Evolutionary conservation across 2,888 invertebrate genomes (phyloP), one percentile per base, ranked within the genome.

Genomic region (Agonopterix heracliana): DNA sequence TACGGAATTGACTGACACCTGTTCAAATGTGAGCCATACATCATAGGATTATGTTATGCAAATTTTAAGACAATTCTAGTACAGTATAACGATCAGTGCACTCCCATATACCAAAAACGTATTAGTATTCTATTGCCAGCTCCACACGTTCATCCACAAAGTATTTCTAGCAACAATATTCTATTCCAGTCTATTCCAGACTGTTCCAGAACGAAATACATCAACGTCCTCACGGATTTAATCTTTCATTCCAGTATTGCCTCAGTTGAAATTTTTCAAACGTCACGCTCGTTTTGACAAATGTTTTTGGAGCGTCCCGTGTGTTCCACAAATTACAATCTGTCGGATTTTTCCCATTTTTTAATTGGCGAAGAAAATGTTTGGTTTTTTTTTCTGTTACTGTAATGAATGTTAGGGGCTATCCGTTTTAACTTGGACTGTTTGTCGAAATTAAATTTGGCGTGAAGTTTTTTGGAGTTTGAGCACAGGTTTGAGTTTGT

Each of bases 211-310:
- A 9, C 9, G 14, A 36, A 3, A 36, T 45, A 43, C 34, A 49
- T 46, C 42, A 13, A 38, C 14, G 44, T 34, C 13, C 8, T 11
- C 41, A 56, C 61, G 61, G 74, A 74, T 83, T 79, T 81, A 79
- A 82, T 81, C 80, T 81, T 80, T 81, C 79, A 76, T 67, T 63
- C 74, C 63, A 54, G 71, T 77, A 78, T 81, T 72, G 78, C 73
- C 65, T 55, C 65, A 49, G 73, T 67, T 65, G 73, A 72, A 78
- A 80, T 78, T 80, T 80, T 80, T 78, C 78, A 78, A 73, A 69
- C 68, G 77, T 71, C 67, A 64, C 64, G 61, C 60, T 48, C 57
- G 55, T 55, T 68, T 73, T 80, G 80, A 80, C 82, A 78, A 81
- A 83, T 80, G 81, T 73, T 71, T 59, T 64, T 58, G 58, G 68